These are phyloP conservation scores for Xylocampa areola DNA, from an alignment of 2,888 invertebrate genomes.

Conservation along the genomic window DNA sequence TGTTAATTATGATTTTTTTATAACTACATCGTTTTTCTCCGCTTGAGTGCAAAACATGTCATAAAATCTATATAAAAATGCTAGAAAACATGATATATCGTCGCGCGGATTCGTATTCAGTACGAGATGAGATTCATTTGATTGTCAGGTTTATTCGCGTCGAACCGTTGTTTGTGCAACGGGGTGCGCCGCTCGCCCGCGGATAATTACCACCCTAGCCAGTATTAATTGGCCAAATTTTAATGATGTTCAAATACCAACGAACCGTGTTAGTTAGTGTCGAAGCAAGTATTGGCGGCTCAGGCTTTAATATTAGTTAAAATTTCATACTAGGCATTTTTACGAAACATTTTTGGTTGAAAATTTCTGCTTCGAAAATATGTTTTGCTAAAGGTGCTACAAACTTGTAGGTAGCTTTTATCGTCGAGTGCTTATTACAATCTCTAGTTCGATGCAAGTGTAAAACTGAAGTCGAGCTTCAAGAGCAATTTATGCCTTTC, in stretches of 20 bases:
- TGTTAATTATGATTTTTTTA: slow-evolving; percentile 2
- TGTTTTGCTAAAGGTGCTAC: too few relatives aligned
- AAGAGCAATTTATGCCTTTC: too few relatives aligned
- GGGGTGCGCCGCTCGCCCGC: slow-evolving; percentile 51
- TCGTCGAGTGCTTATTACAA: too few relatives aligned
- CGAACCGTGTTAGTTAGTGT: slow-evolving; percentile 50
- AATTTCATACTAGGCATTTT: too few relatives aligned
- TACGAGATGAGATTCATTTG: slow-evolving; percentile 68
- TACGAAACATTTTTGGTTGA: too few relatives aligned
- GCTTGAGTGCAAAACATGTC: slow-evolving; percentile 7
- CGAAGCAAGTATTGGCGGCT: slow-evolving; percentile 31
- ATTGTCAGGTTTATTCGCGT: slow-evolving; percentile 61
- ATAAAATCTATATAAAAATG: slow-evolving; percentile 8
- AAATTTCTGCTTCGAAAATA: too few relatives aligned
- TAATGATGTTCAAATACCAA: slow-evolving; percentile 80
- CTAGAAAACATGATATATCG: slow-evolving; percentile 22
- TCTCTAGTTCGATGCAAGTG: too few relatives aligned
- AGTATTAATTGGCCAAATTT: slow-evolving; percentile 80
- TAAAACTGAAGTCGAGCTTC: too few relatives aligned
- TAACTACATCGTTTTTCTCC: not conserved
- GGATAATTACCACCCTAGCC: slow-evolving; percentile 70
- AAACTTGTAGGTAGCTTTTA: too few relatives aligned
- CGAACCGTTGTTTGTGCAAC: slow-evolving; percentile 58
- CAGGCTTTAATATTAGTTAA: too few relatives aligned
- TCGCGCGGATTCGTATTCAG: slow-evolving; percentile 30